Evolutionary conservation across 2,888 invertebrate species (phyloP), one percentile per base, ranked within the genome.

Genomic region (Patella ulyssiponensis): DNA sequence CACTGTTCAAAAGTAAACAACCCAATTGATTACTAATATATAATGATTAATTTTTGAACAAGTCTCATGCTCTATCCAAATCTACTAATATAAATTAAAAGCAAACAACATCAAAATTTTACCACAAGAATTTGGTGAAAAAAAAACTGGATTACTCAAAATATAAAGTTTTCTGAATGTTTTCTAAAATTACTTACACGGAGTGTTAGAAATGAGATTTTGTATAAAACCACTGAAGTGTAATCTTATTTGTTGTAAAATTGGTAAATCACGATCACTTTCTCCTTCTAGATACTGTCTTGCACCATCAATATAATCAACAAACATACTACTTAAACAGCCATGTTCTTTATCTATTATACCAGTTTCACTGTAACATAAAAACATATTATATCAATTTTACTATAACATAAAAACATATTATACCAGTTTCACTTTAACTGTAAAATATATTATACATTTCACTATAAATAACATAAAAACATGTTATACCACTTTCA

Each of bases 291-390:
- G 93, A 91, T 96, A 97, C 75, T 95, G 94, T 53, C 98, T 94
- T 20, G 96, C 97, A 0, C 98, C 98, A 86, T 99, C 98, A 86
- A 99, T 95, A 90, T 98, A 98, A 90, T 99, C 99, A 4, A 97
- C 95, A 88, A 99, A 90, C 1, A 96, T 95, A 0, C 96, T 94
- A 92, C 96, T 96, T 73, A 98, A 93, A 0, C 95, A 95, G 84
- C 96, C 96, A 0, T 95, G 95, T 86, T 95, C 95, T 79, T 95
- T 93, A 88, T 98, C 98, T 84, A 97, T 90, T 2, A 97, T 95
- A 85, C 95, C 96, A 1, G 95, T 81, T 56, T 90, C 93, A 80
- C 88, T 88, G 79, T n/a, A 79, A 77, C 56, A 1, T 75, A 69
- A 74, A 77, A 33, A 15, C 44, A 53, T 54, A 71, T 33, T 69